Percentiles rank a stretch among this genome's conserved stretches.
Evolutionary conservation across 2,888 invertebrate species (phyloP).

Genomic region (Coleophora flavipennella): DNA sequence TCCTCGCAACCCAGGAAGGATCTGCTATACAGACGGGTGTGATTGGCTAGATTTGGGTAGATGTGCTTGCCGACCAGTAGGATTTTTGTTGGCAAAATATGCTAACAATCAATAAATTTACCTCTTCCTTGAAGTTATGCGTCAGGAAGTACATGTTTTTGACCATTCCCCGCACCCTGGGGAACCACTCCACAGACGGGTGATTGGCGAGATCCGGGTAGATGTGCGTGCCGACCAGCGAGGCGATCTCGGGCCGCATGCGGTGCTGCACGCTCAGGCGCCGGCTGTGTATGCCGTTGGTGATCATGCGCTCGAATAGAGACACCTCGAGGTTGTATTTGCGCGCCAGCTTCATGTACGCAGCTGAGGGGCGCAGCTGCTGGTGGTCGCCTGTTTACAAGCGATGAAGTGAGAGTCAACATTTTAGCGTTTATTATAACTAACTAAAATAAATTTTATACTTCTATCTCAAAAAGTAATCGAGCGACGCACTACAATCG

Average conservation of each 20-base stretch:
- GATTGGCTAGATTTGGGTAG: conserved; percentile 76
- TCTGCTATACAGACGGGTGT: no score
- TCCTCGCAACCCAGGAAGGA: no score
- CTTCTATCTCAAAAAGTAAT: no score
- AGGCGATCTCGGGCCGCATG: conserved; percentile 77
- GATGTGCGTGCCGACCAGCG: conserved; percentile 77
- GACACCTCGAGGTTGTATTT: conserved; percentile 81
- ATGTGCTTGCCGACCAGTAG: conserved; percentile 79
- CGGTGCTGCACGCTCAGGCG: conserved; percentile 80
- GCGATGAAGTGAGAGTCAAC: no score
- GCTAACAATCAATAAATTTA: conserved; percentile 20
- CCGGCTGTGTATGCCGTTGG: conserved; percentile 75
- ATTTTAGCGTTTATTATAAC: no score
- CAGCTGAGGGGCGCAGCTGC: conserved; percentile 82
- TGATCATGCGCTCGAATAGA: conserved; percentile 85
- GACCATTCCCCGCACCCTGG: conserved; percentile 71
- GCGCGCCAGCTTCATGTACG: conserved; percentile 76
- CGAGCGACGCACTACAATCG: no score
- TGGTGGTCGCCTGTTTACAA: conserved; percentile 79
- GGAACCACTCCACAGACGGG: conserved; percentile 70
- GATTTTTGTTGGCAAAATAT: no score
- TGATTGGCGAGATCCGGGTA: conserved; percentile 78
- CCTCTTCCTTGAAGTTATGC: conserved; percentile 74
- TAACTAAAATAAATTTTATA: no score
- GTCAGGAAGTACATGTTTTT: conserved; percentile 79